Evolutionary conservation across 1,140 invertebrate genomes (phyloP).

Genomic region (Drosophila pseudoobscura): DNA sequence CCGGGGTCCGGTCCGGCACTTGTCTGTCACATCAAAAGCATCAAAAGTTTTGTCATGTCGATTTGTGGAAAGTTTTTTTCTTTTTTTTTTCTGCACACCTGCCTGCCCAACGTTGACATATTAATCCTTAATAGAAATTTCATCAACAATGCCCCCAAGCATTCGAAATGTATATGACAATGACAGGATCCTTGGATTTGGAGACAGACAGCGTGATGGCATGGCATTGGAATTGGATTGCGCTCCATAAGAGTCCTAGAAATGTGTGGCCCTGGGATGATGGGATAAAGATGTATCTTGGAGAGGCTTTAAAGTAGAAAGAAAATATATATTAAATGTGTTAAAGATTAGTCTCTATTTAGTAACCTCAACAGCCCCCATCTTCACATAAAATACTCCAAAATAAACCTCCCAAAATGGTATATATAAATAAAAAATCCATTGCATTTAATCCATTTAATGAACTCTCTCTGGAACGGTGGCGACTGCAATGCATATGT

Average conservation of each 20-base stretch:
- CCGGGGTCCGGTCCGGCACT: conserved; percentile 26
- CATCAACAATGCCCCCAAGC: conserved; percentile 42
- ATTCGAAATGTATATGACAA: conserved; percentile 35
- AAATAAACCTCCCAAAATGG: not conserved
- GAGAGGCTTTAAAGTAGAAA: too few species aligned
- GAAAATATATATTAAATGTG: too few species aligned
- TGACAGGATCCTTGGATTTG: conserved; percentile 30
- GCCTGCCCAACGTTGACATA: conserved; percentile 63
- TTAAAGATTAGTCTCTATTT: too few species aligned
- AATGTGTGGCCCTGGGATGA: not conserved
- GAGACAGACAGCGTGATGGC: conserved; percentile 9
- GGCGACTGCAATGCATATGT: conserved; percentile 17
- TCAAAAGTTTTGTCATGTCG: conserved; percentile 73
- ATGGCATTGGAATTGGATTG: not conserved
- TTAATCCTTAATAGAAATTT: conserved; percentile 80
- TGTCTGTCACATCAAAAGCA: conserved; percentile 74
- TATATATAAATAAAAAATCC: conserved; percentile 6
- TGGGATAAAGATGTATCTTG: too few species aligned
- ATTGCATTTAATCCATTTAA: conserved; percentile 46
- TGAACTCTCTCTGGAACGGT: conserved; percentile 49
- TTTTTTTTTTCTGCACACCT: conserved; percentile 37
- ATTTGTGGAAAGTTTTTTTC: conserved; percentile 59
- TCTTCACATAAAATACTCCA: not conserved
- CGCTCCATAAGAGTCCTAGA: not conserved
- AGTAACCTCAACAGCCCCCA: too few species aligned